Conservation (phyloP, 1,140 invertebrate genomes). For the Kradibia gibbosae region DNA sequence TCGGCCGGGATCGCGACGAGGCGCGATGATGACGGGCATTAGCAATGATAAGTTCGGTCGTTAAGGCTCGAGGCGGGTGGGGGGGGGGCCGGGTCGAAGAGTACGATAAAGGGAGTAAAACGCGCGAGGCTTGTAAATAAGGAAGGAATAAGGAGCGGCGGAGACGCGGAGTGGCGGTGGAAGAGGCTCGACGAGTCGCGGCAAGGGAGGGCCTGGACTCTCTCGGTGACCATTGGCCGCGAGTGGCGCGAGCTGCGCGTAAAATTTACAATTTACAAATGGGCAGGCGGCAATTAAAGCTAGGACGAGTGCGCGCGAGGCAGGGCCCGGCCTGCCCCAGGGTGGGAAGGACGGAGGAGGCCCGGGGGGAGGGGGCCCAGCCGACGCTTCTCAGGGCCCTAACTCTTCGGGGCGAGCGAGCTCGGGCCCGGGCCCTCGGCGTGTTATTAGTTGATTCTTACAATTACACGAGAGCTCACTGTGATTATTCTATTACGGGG, state of each 20-base stretch:
- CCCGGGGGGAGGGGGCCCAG: not conserved
- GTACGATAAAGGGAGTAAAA: no score
- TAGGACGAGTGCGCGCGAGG: not conserved
- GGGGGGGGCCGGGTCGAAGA: no score
- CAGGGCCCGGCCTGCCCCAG: slow-evolving; percentile 47
- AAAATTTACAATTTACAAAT: not conserved
- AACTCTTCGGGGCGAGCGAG: slow-evolving; percentile 50
- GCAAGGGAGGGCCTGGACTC: no score
- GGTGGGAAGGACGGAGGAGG: not conserved
- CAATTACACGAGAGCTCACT: slow-evolving; percentile 61
- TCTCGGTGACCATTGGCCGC: no score
- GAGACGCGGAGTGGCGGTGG: not conserved
- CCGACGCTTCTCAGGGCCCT: slow-evolving; percentile 29
- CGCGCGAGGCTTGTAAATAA: no score
- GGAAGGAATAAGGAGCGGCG: no score
- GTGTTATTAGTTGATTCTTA: slow-evolving; percentile 67
- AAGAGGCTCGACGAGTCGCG: no score
- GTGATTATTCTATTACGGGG: slow-evolving; percentile 63
- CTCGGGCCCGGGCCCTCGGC: slow-evolving; percentile 54
- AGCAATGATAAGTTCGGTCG: no score
- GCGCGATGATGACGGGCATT: no score
- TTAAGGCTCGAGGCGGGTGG: no score
- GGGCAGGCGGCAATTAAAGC: slow-evolving; percentile 34
- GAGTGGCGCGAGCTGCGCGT: no score
- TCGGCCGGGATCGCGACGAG: no score